These are phyloP conservation scores for Perca fluviatilis DNA, from an alignment of 2,113 vertebrate species.

Conservation along the genomic window DNA sequence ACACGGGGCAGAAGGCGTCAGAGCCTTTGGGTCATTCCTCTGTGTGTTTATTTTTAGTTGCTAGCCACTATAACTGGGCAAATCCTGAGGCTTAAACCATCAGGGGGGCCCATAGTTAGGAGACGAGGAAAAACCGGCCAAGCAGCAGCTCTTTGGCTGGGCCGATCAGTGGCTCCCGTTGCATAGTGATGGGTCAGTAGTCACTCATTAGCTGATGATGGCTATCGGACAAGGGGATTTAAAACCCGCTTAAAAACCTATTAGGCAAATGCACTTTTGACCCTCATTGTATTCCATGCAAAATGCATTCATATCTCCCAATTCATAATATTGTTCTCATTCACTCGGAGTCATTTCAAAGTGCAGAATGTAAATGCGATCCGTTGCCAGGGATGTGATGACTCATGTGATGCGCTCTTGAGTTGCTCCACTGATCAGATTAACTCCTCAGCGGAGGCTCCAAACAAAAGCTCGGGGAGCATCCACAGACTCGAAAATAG, in stretches of 20 bases:
- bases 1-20: constrained; percentile 19
- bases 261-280: constrained; percentile 38
- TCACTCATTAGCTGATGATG: constrained; percentile 64
- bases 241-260: constrained; percentile 55
- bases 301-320: constrained; percentile 9
- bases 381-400: neutral
- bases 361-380: constrained; percentile 21
- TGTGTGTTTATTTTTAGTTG: constrained; percentile 70
- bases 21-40: constrained; percentile 53
- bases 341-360: constrained; percentile 17
- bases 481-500: neutral
- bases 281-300: neutral
- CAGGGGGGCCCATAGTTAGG: constrained; percentile 52
- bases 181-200: constrained; percentile 56
- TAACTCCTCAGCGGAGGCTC: constrained; percentile 1
- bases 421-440: constrained; percentile 27
- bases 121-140: constrained; percentile 25
- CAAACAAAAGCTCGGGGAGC: neutral
- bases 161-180: constrained; percentile 1
- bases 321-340: constrained; percentile 11
- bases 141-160: constrained; percentile 36
- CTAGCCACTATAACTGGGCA: constrained; percentile 53
- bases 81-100: constrained; percentile 53
- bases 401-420: constrained; percentile 27
- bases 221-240: constrained; percentile 47